Base-by-base conservation (phyloP, 2,888 invertebrate genomes). In the Pecten maximus region DNA sequence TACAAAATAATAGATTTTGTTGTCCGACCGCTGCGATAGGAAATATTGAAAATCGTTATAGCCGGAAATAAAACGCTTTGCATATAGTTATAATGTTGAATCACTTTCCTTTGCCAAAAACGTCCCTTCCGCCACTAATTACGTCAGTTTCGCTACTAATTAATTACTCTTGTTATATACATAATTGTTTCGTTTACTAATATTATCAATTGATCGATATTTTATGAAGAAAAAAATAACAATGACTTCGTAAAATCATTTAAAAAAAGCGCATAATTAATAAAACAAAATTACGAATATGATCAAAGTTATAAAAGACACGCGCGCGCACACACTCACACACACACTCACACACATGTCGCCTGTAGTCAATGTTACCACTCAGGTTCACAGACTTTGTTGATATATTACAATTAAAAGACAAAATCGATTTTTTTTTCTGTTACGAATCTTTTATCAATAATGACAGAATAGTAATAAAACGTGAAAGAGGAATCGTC, bases 371-470 rank as follows among this genome's bases (percentile, higher is more conserved):
- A 8, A 28, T 35, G 44, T 44, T 12, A 44, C 6, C 12, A 12
- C 44, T 44, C 8, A 44, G n/a, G 8, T 44, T 10, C 35, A 12
- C 35, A 74, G 74, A 74, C 74, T 28, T 74, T 74, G 74, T 74
- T 74, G 74, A 28, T 74, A 74, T 74, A 74, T 74, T 28, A 35
- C 74, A 74, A 74, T 74, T 35, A 74, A 74, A 74, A 74, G 35
- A 35, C 74, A 74, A 35, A 74, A 74, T 74, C 35, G 74, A 74
- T 74, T 74, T 74, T 44, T 10, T 44, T 60, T 74, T 35, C 35
- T 28, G 74, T 74, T 23, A 54, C 28, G 74, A 74, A 74, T 74
- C 74, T 74, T 74, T 74, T 74, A 74, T 74, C 74, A 35, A 74
- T 35, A 74, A 74, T 74, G 74, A 74, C 74, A 74, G 74, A 74